Conservation (phyloP, 2,888 invertebrate species). For the Hirtodrosophila duncani region DNA sequence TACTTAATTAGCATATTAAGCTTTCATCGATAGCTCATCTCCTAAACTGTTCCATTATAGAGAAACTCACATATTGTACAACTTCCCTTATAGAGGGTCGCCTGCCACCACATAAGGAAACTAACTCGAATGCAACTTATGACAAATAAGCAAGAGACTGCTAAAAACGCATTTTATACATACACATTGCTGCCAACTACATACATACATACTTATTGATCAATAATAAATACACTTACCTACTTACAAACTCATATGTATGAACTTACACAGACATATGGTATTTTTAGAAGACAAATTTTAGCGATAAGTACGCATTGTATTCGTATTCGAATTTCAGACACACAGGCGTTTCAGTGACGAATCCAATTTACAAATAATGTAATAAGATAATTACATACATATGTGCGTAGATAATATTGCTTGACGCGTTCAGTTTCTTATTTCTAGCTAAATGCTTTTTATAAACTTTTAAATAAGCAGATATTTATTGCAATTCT, state of each 20-base stretch:
- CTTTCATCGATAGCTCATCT: conserved; percentile 14
- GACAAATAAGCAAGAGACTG: conserved; percentile 68
- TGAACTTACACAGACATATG: conserved; percentile 38
- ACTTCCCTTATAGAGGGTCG: too few species aligned
- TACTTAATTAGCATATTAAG: conserved; percentile 29
- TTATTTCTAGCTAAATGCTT: conserved; percentile 64
- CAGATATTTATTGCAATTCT: conserved; percentile 14
- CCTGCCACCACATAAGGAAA: conserved; percentile 18
- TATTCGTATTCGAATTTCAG: conserved; percentile 24
- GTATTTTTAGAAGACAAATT: conserved; percentile 38
- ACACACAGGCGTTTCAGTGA: conserved; percentile 27
- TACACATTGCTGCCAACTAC: conserved; percentile 14
- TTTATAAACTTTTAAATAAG: conserved; percentile 13
- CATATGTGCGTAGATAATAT: conserved; percentile 36
- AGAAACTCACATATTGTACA: too few species aligned
- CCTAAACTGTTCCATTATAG: conserved; percentile 26
- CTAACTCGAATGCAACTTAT: conserved; percentile 62
- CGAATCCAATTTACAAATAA: conserved; percentile 17
- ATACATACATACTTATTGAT: conserved; percentile 30
- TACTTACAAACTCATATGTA: conserved; percentile 34
- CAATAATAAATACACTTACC: conserved; percentile 12
- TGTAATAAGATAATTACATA: conserved; percentile 6
- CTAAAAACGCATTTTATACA: conserved; percentile 58
- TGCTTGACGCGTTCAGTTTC: conserved; percentile 33
- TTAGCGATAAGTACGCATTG: conserved; percentile 39